Conservation (phyloP, 2,113 vertebrate species). For the Lophura nycthemera region DNA sequence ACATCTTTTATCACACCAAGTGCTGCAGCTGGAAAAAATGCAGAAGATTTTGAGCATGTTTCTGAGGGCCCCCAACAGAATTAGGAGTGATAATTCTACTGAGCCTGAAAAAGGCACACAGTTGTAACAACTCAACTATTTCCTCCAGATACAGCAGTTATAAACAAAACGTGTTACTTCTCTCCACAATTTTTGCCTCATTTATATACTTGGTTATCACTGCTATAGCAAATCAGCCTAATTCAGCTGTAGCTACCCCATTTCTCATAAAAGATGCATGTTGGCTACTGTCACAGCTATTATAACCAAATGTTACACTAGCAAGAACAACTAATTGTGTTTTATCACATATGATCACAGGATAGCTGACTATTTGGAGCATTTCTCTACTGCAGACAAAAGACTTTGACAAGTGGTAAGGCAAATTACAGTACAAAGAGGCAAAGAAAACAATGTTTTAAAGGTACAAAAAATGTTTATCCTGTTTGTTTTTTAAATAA, state of each 20-base stretch:
- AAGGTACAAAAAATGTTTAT: background rate
- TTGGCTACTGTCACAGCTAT: background rate
- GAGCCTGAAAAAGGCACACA: background rate
- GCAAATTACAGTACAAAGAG: background rate
- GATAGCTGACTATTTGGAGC: background rate
- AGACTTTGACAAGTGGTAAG: background rate
- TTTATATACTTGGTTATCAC: background rate
- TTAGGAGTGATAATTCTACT: background rate
- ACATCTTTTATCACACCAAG: background rate
- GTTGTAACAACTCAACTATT: background rate
- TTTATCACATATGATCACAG: background rate
- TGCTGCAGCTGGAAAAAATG: background rate
- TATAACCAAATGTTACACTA: background rate
- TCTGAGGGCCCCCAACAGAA: background rate
- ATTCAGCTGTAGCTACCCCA: background rate
- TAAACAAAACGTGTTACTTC: background rate
- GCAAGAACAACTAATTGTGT: background rate
- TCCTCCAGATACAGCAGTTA: background rate
- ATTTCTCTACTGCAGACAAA: background rate
- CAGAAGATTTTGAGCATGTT: background rate
- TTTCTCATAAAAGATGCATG: background rate
- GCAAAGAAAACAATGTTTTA: constrained; percentile 3
- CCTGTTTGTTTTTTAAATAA: background rate
- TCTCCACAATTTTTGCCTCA: background rate
- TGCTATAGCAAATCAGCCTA: background rate